Evolutionary conservation across 1,140 invertebrate genomes (phyloP).

Genomic region (Venustaconcha ellipsiformis): DNA sequence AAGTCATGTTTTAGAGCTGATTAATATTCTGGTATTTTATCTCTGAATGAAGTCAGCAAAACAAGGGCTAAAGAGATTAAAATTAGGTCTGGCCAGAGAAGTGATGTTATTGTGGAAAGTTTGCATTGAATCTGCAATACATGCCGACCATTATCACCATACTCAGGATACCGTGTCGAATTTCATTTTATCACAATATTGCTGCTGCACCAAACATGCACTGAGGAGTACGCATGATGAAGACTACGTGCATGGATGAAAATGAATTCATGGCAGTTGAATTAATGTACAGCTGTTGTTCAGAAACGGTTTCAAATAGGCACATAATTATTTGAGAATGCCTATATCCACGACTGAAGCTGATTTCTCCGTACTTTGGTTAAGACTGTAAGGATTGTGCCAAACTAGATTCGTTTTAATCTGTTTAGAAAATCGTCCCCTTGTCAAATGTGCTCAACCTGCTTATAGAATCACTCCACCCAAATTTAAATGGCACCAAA

Average conservation of each 20-base stretch:
- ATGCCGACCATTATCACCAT: not conserved
- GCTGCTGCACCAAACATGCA: not conserved
- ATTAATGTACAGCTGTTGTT: not conserved
- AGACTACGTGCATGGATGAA: not conserved
- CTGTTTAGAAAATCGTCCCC: not conserved
- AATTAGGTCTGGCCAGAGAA: not conserved
- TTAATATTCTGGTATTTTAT: too few species aligned
- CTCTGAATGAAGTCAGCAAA: too few species aligned
- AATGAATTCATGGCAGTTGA: not conserved
- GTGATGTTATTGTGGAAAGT: not conserved
- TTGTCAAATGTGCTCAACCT: not conserved
- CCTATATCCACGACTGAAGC: not conserved
- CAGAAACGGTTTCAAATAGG: not conserved
- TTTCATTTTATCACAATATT: not conserved
- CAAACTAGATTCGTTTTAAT: not conserved
- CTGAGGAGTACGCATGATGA: not conserved
- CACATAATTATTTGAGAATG: not conserved
- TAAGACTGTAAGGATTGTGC: not conserved
- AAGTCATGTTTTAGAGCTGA: too few species aligned
- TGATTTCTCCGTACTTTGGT: constrained; percentile 2
- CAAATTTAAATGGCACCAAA: not conserved
- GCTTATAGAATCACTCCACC: not conserved
- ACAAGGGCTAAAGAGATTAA: not conserved
- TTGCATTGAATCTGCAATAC: not conserved
- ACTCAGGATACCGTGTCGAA: not conserved